Base-by-base conservation (phyloP, 2,888 invertebrate species). In the Embidobia sp. region DNA sequence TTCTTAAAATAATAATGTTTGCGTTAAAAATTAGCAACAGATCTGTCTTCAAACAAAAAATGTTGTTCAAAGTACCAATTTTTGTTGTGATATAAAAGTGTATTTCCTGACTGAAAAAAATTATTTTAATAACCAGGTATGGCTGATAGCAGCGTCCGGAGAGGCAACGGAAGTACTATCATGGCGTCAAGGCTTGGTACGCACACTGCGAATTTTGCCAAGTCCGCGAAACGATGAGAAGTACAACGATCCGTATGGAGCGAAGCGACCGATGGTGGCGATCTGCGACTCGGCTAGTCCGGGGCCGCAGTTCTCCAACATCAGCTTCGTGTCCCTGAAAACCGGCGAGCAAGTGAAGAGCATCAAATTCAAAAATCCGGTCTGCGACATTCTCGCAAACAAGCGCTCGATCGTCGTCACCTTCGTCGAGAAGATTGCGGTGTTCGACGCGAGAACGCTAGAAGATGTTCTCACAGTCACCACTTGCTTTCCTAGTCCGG, bases 111-210 rank as follows among this genome's bases (percentile, higher is more conserved):
- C 22, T 13, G 10, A 7, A 8, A 26, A 15, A 18, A 1, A 1
- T 1, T 40, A n/a, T 44, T 44, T 26, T 3, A n/a, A n/a, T 22
- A 4, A 6, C 6, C 90, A 96, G 94, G 94, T 96, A 40, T 97
- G 97, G 97, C 92, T 95, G 57, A 93, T 97, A 76, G 94, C 95
- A 10, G 95, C 95, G 5, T 95, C 94, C 82, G 98, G 98, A 15
- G 98, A 98, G 88, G 98, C 98, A 1, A 95, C 95, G 74, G 98
- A 98, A 90, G 95, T 98, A 18, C 90, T 99, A 72, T 98, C 98
- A 1, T 97, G 98, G 94, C 92, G 97, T 53, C 97, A 98, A 90
- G 97, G 98, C 55, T 93, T 95, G 78, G 96, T 98, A 48, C 92
- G 94, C 72, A 92, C 94, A 61, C 91, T 98, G 79, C 93, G 95